Evolutionary conservation across 2,888 invertebrate species (phyloP).

Genomic region (Aelia acuminata): DNA sequence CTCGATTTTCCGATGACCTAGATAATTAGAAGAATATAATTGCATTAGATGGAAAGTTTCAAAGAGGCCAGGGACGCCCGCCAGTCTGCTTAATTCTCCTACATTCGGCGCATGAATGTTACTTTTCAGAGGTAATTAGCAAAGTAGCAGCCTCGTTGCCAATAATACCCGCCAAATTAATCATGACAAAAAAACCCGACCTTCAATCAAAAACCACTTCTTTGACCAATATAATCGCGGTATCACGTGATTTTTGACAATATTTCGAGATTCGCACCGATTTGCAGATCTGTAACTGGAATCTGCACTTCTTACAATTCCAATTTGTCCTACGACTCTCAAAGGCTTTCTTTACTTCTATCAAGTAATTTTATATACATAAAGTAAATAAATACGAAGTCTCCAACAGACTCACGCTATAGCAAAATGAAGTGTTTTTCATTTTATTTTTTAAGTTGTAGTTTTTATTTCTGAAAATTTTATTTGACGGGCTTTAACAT

Average conservation of each 20-base stretch:
- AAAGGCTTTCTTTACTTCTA: too few relatives aligned
- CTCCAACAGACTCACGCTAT: too few relatives aligned
- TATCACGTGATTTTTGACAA: background rate
- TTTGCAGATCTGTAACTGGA: background rate
- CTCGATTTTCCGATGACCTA: constrained; percentile 23
- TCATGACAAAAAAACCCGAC: background rate
- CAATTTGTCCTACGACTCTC: too few relatives aligned
- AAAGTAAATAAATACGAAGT: too few relatives aligned
- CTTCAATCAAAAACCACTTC: background rate
- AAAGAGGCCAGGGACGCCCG: constrained; percentile 27
- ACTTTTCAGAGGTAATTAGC: background rate
- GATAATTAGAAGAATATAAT: constrained; percentile 18
- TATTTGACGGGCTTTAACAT: too few relatives aligned
- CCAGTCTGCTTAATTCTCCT: background rate
- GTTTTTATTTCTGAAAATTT: too few relatives aligned
- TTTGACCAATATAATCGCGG: background rate
- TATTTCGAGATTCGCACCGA: background rate
- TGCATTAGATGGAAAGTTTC: constrained; percentile 27
- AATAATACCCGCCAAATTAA: background rate
- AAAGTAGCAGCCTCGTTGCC: background rate
- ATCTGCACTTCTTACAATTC: background rate
- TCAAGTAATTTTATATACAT: too few relatives aligned
- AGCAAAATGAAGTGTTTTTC: too few relatives aligned
- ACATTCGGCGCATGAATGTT: background rate
- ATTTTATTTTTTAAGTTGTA: too few relatives aligned